Evolutionary conservation across 2,113 vertebrate species (phyloP), one percentile per base, ranked within the genome.

Genomic region (Suricata suricatta): DNA sequence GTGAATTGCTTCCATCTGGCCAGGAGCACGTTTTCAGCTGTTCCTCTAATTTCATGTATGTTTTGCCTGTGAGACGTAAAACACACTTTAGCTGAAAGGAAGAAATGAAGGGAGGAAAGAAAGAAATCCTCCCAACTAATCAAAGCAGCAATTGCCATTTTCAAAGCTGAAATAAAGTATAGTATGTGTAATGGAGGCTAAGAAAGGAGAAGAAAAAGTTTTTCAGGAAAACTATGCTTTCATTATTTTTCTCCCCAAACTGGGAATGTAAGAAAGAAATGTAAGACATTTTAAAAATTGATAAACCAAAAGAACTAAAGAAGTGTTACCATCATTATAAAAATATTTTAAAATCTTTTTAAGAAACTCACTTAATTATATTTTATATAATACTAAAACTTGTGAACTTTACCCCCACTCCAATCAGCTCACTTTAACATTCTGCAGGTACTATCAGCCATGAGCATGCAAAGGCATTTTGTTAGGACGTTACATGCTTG

Each of bases 281-380:
- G 4, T 66, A 66, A 66, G n/a, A 44, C 44, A 71, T 33, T 71
- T 90, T 44, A 27, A 68, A 89, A 57, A 54, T 44, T 41, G 4
- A 33, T 52, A 90, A 38, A 66, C 25, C 2, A 71, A 72, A 72
- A 66, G 19, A 87, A 63, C 2, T n/a, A 41, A 0, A 69, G 57
- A 63, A 64, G 35, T 86, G 52, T 35, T 79, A 82, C 47, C 31
- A 74, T 47, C n/a, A 87, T 87, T 33, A 66, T 38, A 69, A 95
- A 95, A 63, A n/a, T 21, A 50, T 29, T 88, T 93, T 68, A 16
- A 41, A 90, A 57, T 87, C 17, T 77, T 92, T 87, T 86, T 90
- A 89, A 71, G 66, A 94, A 89, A 57, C 1, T 0, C 13, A 83
- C 86, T 90, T 47, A 85, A 74, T 85, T 91, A 52, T 93, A 87